phyloP scores from a whole-genome alignment of 2,113 vertebrate species.

The Apteryx mantelli region DNA sequence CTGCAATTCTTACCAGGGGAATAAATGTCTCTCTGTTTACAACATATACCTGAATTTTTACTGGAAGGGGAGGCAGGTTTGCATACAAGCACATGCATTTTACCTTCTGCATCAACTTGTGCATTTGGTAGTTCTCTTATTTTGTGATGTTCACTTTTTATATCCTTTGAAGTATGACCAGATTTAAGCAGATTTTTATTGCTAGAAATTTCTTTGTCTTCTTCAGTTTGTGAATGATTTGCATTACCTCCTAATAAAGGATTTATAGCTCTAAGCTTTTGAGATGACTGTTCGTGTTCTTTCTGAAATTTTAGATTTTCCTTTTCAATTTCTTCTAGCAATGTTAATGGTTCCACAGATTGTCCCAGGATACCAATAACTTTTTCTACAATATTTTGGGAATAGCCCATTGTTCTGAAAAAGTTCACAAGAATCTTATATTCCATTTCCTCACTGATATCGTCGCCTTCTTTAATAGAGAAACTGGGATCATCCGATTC shows the following conservation, averaged over 20 bases:
- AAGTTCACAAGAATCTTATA: conserved; percentile 96
- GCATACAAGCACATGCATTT: conserved; percentile 17
- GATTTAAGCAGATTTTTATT: conserved; percentile 35
- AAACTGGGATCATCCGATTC: conserved; percentile 42
- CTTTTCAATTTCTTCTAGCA: conserved; percentile 92
- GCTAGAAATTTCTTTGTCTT: conserved; percentile 27
- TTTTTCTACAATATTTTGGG: conserved; percentile 90
- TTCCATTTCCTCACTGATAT: conserved; percentile 91
- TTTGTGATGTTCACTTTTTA: conserved; percentile 14
- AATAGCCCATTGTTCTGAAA: conserved; percentile 98
- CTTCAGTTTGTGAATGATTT: background rate
- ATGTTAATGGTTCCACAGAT: conserved; percentile 86
- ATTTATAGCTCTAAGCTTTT: background rate
- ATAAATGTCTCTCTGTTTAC: background rate
- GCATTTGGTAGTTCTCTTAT: background rate
- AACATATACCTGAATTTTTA: conserved; percentile 19
- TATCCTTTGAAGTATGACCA: conserved; percentile 42
- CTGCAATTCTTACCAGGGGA: background rate
- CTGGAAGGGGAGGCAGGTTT: conserved; percentile 22
- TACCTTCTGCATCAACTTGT: conserved; percentile 21
- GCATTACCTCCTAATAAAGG: conserved; percentile 1
- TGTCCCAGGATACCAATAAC: conserved; percentile 88
- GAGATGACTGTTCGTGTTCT: conserved; percentile 26
- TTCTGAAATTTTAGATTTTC: conserved; percentile 78
- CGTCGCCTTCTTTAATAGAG: conserved; percentile 72